These are phyloP conservation scores for Darevskia mixta DNA, from an alignment of 2,797 vertebrate species.

Conservation along the genomic window DNA sequence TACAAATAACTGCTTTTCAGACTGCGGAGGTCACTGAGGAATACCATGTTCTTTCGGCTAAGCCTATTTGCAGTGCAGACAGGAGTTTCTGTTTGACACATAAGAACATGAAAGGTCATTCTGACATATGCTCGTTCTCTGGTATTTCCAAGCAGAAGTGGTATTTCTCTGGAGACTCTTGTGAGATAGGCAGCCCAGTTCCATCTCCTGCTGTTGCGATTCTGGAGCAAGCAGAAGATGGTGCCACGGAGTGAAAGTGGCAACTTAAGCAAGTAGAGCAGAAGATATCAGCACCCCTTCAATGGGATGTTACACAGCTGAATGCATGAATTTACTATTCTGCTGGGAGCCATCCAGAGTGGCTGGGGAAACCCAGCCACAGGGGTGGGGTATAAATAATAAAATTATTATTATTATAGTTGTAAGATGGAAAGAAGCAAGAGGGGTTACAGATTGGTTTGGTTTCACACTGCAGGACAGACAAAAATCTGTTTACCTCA, in stretches of 20 bases:
- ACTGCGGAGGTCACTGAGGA: conserved; percentile 4
- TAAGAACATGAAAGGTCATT: conserved; percentile 33
- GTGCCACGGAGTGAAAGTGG: not conserved
- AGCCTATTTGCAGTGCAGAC: conserved; percentile 11
- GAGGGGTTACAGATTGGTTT: not conserved
- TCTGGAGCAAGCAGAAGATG: not conserved
- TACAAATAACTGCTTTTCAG: not conserved
- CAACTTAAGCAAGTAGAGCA: not conserved
- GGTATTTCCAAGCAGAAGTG: not conserved
- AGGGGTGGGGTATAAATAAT: too few species aligned
- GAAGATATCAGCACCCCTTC: not conserved
- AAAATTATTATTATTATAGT: not conserved
- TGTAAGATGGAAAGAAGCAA: not conserved
- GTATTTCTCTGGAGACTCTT: not conserved
- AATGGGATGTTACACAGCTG: not conserved
- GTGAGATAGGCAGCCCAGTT: not conserved
- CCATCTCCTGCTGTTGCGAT: not conserved
- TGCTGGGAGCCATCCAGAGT: too few species aligned
- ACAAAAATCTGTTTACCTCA: not conserved
- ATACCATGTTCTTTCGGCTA: conserved; percentile 5
- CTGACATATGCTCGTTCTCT: conserved; percentile 7
- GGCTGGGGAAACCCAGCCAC: too few species aligned
- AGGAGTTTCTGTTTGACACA: conserved; percentile 42
- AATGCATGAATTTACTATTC: too few species aligned
- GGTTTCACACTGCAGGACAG: not conserved